These are phyloP conservation scores for Oligia fasciuncula DNA, from an alignment of 2,888 invertebrate species.

Conservation along the genomic window DNA sequence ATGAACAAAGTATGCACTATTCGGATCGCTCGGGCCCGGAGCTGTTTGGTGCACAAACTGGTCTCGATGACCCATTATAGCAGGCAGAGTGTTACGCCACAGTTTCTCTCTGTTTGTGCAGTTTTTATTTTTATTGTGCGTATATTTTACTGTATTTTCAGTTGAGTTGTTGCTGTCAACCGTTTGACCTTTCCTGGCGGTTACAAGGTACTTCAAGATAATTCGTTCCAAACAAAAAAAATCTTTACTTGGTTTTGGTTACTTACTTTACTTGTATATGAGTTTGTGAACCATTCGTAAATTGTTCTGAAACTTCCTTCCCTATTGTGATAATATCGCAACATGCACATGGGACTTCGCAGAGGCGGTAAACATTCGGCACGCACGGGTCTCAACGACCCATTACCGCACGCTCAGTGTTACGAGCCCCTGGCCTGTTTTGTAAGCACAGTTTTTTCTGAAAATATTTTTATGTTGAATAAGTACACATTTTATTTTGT, in stretches of 20 bases:
- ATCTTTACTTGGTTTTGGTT: not conserved
- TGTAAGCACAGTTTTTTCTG: conserved; percentile 28
- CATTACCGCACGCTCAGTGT: conserved; percentile 40
- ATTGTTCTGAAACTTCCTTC: conserved; percentile 16
- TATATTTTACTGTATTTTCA: conserved; percentile 34
- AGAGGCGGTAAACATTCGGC: conserved; percentile 29
- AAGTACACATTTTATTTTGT: conserved; percentile 13
- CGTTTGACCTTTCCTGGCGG: conserved; percentile 1
- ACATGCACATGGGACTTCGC: conserved; percentile 25
- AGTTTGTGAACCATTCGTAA: conserved; percentile 25
- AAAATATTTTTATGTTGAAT: conserved; percentile 27
- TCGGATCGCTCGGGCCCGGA: conserved; percentile 13
- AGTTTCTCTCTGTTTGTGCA: conserved; percentile 34
- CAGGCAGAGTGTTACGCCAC: conserved; percentile 43
- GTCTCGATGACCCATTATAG: conserved; percentile 51
- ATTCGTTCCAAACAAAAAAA: not conserved
- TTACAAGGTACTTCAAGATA: not conserved
- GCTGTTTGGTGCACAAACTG: conserved; percentile 20
- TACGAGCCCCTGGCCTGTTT: conserved; percentile 23
- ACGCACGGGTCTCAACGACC: conserved; percentile 37
- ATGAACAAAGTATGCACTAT: conserved; percentile 46
- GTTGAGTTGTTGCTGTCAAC: conserved; percentile 6
- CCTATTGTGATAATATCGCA: conserved; percentile 30
- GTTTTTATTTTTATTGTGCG: conserved; percentile 38
- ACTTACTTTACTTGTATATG: not conserved